Evolutionary conservation across 2,113 vertebrate species (phyloP), one percentile per base, ranked within the genome.

Genomic region (Gymnorhina tibicen): DNA sequence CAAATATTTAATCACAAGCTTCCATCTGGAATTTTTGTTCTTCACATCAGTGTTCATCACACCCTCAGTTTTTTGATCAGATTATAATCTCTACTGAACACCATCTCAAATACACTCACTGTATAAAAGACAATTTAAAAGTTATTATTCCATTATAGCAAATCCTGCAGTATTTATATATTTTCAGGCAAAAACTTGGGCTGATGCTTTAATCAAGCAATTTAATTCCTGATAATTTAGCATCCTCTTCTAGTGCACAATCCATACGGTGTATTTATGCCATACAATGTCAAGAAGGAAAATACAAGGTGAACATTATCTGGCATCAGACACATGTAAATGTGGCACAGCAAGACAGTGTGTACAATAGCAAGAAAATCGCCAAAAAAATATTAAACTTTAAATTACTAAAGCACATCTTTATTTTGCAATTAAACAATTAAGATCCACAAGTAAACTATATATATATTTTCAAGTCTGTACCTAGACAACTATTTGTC

Each of bases 381-480:
- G 3, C 81, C 49, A 88, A 87, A 95, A 95, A 95, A 96, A 60
- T 8, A 7, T 64, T 64, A 62, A 53, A 85, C 67, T 97, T 98
- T 93, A 97, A 96, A 97, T 98, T 97, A 98, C 97, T 98, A 98
- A 98, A 98, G 97, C 97, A 97, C 96, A 98, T 98, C 97, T 98
- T 98, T 98, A 98, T 98, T 98, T 98, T 97, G 96, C 96, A 98
- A 96, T 96, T 97, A 97, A 98, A 98, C 97, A 97, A 97, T 96
- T 98, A 97, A 98, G 95, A 97, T 96, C 96, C 96, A 98, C 98
- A 98, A 97, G 88, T 97, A 97, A 97, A 97, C 97, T 98, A 96
- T 93, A 96, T 96, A 93, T 95, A 96, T 97, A 75, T 97, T 96
- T 96, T 97, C 97, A 98, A 82, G 90, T 98, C 97, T 97, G 97